Base-by-base conservation (phyloP, 64 coral and sea anemone genomes). In the Dendronephthya gigantea region DNA sequence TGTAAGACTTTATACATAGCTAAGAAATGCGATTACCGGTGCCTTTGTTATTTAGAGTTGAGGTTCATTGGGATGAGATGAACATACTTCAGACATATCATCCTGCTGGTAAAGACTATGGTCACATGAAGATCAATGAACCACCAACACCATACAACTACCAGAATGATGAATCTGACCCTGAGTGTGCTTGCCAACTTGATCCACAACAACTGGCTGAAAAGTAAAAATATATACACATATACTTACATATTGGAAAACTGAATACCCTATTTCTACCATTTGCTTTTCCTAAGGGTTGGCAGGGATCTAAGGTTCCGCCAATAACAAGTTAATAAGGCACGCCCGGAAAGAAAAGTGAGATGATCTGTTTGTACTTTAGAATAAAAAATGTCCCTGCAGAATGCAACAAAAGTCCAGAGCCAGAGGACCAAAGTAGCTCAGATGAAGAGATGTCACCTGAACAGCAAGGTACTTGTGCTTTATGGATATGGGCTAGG, bases 71-170 rank as follows among this genome's bases (percentile, higher is more conserved):
- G 89, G 95, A 98, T 90, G 95, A 98, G 82, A 98, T 98, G 95
- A 98, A 98, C 39, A 98, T 98, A 65, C 72, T 98, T 17, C 93
- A 93, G 92, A 98, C 95, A 28, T 90, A 98, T 23, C 95, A 98
- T 40, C 95, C 95, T n/a, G 74, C 91, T 12, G 92, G 89, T 68
- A 98, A 98, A 84, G 95, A 98, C 39, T 98, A 98, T 62, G 95
- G 95, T 0, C 95, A 98, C 47, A 98, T 98, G 87, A 98, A 98
- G 81, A 98, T 98, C 37, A 87, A 98, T 83, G 95, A 98, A 36
- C 95, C 95, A 25, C 88, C 92, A 37, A 98, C 95, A 62, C 95
- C 95, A 7, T 98, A 98, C 47, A 93, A 91, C 82, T 93, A 86
- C 39, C 91, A 88, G 37, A 98, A 93, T 34, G 27, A 79, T 52